Conservation (phyloP, 2,797 vertebrate species). For the Girardinus metallicus region DNA sequence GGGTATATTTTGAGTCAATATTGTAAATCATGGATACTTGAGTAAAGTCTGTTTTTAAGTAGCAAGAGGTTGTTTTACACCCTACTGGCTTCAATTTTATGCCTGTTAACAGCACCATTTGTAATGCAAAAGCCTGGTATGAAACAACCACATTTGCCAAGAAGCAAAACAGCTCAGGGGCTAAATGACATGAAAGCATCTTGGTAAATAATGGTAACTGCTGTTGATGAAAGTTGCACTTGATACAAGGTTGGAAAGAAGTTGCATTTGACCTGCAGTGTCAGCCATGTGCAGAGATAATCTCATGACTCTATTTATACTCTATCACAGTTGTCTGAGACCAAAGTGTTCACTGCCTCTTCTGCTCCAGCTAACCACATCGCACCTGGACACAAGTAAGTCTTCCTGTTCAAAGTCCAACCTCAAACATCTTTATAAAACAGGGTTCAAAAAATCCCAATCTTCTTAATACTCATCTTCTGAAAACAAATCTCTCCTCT, state of each 20-base stretch:
- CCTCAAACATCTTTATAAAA: not conserved
- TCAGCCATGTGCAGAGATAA: not conserved
- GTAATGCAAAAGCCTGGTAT: not conserved
- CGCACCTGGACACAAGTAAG: constrained; percentile 86
- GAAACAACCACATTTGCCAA: not conserved
- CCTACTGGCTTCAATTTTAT: not conserved
- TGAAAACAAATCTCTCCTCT: not conserved
- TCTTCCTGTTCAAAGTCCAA: not conserved
- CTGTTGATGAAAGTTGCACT: not conserved
- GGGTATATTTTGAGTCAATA: not conserved
- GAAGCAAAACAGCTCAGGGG: not conserved
- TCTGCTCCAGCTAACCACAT: constrained; percentile 85
- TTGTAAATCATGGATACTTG: not conserved
- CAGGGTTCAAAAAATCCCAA: not conserved
- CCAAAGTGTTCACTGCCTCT: constrained; percentile 93
- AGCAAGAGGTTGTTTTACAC: not conserved
- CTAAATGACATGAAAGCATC: not conserved
- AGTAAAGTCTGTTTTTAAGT: not conserved
- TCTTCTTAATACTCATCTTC: not conserved
- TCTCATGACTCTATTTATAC: not conserved
- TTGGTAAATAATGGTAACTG: not conserved
- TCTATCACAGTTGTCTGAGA: constrained; percentile 81
- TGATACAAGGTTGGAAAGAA: not conserved
- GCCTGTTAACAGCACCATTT: not conserved
- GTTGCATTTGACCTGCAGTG: not conserved